A percentile compares a stretch with the other conserved stretches of the same genome.
Conservation (phyloP, 2,888 invertebrate genomes). For the Andricus quercusramuli region DNA sequence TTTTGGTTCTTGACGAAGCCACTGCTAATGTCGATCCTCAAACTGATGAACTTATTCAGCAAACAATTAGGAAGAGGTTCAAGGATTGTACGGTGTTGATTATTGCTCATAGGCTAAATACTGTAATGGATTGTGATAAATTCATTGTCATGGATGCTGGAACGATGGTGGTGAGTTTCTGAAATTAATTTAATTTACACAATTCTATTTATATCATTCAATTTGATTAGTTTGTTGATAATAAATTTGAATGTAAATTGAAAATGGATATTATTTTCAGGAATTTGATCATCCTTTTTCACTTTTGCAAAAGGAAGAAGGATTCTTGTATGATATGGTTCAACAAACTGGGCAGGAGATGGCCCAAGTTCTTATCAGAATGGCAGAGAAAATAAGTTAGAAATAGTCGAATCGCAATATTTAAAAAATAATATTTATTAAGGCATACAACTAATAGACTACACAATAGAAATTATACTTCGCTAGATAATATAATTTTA, state of each 20-base stretch:
- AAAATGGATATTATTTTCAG: slow-evolving; percentile 55
- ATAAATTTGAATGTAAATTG: no score
- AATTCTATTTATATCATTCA: no score
- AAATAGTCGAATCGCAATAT: neutral
- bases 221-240: no score
- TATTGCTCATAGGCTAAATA: slow-evolving; percentile 83
- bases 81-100: slow-evolving; percentile 81
- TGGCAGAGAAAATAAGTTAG: slow-evolving; percentile 72
- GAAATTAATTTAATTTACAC: neutral
- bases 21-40: slow-evolving; percentile 95
- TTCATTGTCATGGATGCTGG: slow-evolving; percentile 82
- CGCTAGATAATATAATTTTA: neutral
- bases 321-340: slow-evolving; percentile 84
- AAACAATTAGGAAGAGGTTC: slow-evolving; percentile 81
- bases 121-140: slow-evolving; percentile 83
- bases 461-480: neutral
- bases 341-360: slow-evolving; percentile 83
- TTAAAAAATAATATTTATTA: neutral
- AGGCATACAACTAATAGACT: neutral
- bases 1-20: slow-evolving; percentile 84
- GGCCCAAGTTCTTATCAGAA: slow-evolving; percentile 72
- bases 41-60: slow-evolving; percentile 82
- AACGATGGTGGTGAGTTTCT: slow-evolving; percentile 70
- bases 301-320: slow-evolving; percentile 82
- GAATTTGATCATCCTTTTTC: slow-evolving; percentile 90